These are phyloP conservation scores for Epinotia ramella DNA, from an alignment of 2,888 invertebrate species.

Conservation along the genomic window DNA sequence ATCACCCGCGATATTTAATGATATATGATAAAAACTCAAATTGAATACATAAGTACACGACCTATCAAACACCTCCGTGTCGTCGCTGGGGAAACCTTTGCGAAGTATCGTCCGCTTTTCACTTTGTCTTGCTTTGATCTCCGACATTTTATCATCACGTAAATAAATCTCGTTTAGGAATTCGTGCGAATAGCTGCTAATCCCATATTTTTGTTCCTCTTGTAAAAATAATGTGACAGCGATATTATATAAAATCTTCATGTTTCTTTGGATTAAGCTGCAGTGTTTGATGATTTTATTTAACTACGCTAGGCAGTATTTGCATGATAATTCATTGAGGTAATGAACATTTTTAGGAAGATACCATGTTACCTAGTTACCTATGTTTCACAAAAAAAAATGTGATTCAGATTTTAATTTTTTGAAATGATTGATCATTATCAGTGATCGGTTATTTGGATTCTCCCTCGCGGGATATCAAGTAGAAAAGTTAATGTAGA, in stretches of 20 bases:
- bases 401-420: too few relatives aligned
- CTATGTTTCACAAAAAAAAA: too few relatives aligned
- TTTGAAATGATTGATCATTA: neutral
- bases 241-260: neutral
- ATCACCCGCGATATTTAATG: neutral
- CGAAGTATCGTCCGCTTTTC: conserved; percentile 37
- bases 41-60: conserved; percentile 9
- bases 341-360: too few relatives aligned
- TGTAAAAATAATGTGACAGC: conserved; percentile 9
- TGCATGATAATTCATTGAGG: too few relatives aligned
- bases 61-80: neutral
- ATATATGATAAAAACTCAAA: neutral
- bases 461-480: too few relatives aligned
- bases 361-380: too few relatives aligned
- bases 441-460: too few relatives aligned
- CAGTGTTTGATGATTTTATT: neutral
- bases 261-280: neutral
- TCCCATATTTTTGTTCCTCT: conserved; percentile 6
- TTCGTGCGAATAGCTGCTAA: conserved; percentile 14
- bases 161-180: conserved; percentile 33
- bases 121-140: conserved; percentile 44
- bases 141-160: conserved; percentile 30
- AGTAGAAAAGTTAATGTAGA: too few relatives aligned
- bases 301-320: too few relatives aligned
- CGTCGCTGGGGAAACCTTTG: conserved; percentile 36